Base-by-base conservation (phyloP, 35 echinoderm and acorn worm genomes). In the Strongylocentrotus purpuratus region DNA sequence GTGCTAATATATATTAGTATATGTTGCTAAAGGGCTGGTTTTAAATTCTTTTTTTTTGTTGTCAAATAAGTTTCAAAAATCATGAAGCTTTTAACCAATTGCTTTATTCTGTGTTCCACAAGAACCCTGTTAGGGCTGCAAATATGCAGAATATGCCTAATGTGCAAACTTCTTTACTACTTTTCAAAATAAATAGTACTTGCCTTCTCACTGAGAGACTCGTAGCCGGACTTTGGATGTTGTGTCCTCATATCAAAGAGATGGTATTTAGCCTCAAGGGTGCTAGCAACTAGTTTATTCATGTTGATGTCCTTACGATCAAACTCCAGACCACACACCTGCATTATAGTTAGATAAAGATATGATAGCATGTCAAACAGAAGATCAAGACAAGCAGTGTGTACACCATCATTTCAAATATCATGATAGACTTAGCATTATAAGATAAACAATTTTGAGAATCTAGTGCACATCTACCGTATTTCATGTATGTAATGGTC, bases 141-240 rank as follows among this genome's bases (percentile, higher is more conserved):
- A 55, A 70, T 70, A 70, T 70, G 17, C 13, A 50, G 15, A 70
- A 78, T 28, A 78, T 78, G 22, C 18, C 65, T 6, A 78, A 78
- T 55, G 50, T 55, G 15, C 11, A 12, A 55, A 55, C 48, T 78
- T 78, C 65, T 78, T 78, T 78, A 28, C 65, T 55, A 70, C 65
- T 28, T 78, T 55, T 55, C 50, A 55, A 55, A 86, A 31, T 86
- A 10, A 18, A 86, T 20, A 47, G 28, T 88, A 55, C 94, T 96
- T 96, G 98, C 98, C 93, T 97, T 97, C 95, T 99, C 98, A 14
- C 95, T 94, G 28, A 97, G 88, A 28, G 95, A 95, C 22, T 97
- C 98, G 97, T 98, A 99, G n/a, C 98, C 98, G 94, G 97, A 97
- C 85, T 95, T 96, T 59, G 98, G 98, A 98, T 99, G 98, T 50